These are phyloP conservation scores for Cylindroiulus punctatus DNA, from an alignment of 2,888 invertebrate species.

Conservation along the genomic window DNA sequence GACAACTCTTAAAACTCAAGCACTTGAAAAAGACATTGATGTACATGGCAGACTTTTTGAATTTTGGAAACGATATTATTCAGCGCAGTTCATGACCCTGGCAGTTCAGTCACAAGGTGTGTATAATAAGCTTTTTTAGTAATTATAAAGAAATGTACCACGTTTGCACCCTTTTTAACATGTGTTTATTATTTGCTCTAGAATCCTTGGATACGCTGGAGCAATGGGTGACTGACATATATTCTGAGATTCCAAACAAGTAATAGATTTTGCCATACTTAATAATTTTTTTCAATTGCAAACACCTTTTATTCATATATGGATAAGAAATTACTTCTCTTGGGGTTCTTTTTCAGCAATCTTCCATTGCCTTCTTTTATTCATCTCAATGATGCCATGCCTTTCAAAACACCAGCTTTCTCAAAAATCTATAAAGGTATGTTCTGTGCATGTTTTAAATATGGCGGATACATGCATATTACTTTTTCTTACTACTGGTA, in stretches of 20 bases:
- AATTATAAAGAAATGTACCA: no score
- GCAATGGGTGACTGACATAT: constrained; percentile 73
- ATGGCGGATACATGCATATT: not conserved
- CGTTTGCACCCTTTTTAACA: constrained; percentile 28
- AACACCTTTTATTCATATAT: not conserved
- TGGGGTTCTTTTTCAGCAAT: constrained; percentile 50
- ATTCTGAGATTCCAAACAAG: constrained; percentile 77
- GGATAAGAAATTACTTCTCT: not conserved
- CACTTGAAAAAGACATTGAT: constrained; percentile 62
- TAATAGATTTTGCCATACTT: constrained; percentile 59
- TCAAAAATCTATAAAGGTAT: constrained; percentile 51
- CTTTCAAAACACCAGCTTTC: constrained; percentile 73
- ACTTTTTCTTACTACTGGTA: not conserved
- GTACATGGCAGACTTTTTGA: constrained; percentile 77
- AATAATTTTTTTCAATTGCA: not conserved
- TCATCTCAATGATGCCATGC: constrained; percentile 67
- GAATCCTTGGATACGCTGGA: constrained; percentile 72
- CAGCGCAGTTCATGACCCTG: constrained; percentile 87
- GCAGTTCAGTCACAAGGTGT: constrained; percentile 74
- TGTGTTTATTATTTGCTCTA: constrained; percentile 59
- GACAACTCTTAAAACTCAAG: constrained; percentile 62
- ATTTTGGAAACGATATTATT: constrained; percentile 81
- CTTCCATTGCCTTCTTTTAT: constrained; percentile 54
- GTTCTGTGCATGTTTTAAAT: not conserved
- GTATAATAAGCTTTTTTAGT: not conserved